A percentile compares a stretch with the other conserved stretches of the same genome.
phyloP scores from a whole-genome alignment of 1,140 invertebrate species.

The Neodiprion virginianus region DNA sequence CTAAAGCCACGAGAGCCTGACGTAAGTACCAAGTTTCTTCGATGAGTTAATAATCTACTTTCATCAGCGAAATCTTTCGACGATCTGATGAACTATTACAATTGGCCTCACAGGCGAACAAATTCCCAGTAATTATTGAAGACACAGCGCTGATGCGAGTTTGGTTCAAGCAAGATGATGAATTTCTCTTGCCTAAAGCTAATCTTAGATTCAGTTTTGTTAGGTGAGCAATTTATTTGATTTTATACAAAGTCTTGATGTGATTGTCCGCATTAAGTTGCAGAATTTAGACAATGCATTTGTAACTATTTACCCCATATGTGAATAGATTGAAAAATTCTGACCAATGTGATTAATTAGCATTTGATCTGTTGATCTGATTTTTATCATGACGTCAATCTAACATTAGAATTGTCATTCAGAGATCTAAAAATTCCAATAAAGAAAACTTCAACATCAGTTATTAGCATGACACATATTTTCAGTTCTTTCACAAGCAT shows the following conservation, averaged over 20 bases:
- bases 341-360: no score
- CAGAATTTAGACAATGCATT: neutral
- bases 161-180: conserved; percentile 96
- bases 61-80: no score
- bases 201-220: conserved; percentile 81
- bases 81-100: neutral
- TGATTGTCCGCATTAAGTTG: neutral
- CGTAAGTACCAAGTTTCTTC: conserved; percentile 54
- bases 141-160: conserved; percentile 81
- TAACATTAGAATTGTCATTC: conserved; percentile 21
- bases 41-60: no score
- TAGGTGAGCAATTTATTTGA: conserved; percentile 64
- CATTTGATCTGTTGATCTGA: neutral
- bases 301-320: conserved; percentile 30
- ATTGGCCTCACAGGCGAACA: conserved; percentile 37
- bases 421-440: neutral
- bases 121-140: conserved; percentile 77
- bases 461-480: conserved; percentile 37
- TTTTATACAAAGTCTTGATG: conserved; percentile 21
- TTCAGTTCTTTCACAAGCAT: conserved; percentile 84
- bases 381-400: conserved; percentile 13
- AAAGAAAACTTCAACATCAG: no score
- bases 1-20: conserved; percentile 71
- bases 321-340: neutral
- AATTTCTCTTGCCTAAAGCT: conserved; percentile 89